phyloP scores from a whole-genome alignment of 2,888 invertebrate species.

The Hydrotaea diabolus region DNA sequence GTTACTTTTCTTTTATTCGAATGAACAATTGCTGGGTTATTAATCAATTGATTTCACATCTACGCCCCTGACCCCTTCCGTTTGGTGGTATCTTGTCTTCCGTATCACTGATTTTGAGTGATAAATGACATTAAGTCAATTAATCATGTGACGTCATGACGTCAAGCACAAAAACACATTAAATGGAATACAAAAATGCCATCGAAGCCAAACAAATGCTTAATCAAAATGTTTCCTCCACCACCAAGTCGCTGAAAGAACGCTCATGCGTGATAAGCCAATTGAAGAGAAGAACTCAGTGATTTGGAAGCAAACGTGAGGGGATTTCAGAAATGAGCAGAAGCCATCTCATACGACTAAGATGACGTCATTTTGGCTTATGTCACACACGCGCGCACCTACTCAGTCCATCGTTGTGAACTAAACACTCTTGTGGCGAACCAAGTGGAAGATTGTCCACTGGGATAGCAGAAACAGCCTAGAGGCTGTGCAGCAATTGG shows the following conservation, averaged over 20 bases:
- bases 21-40: neutral
- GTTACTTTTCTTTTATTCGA: neutral
- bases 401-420: too few species aligned
- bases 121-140: slow-evolving; percentile 21
- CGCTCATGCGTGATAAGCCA: neutral
- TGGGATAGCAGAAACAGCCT: neutral
- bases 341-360: neutral
- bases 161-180: neutral
- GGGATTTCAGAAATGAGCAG: neutral
- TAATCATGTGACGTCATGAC: neutral
- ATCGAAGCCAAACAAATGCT: neutral
- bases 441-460: neutral
- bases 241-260: neutral
- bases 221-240: neutral
- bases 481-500: neutral
- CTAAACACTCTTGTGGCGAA: neutral
- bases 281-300: neutral
- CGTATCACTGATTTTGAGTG: slow-evolving; percentile 9
- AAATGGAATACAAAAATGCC: too few species aligned
- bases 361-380: too few species aligned
- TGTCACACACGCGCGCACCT: too few species aligned
- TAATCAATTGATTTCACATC: neutral
- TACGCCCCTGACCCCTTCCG: neutral
- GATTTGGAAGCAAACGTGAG: neutral
- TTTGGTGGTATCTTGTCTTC: slow-evolving; percentile 1